These are phyloP conservation scores for Drosophila quinaria DNA, from an alignment of 2,888 invertebrate species.

Conservation along the genomic window DNA sequence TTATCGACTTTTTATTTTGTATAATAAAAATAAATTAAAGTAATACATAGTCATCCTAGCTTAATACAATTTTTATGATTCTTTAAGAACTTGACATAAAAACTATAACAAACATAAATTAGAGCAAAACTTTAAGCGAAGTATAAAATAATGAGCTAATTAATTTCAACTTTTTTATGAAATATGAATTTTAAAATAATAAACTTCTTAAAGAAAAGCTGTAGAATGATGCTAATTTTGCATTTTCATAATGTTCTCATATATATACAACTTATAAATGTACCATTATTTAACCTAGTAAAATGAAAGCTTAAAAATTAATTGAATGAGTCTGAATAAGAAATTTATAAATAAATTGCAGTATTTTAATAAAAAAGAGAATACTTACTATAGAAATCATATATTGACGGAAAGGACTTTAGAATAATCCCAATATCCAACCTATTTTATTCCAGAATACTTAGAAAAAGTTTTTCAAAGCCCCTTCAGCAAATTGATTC, in stretches of 20 bases:
- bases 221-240: neutral
- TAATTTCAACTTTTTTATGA: neutral
- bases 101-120: too few relatives aligned
- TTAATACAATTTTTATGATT: too few relatives aligned
- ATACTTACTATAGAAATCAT: neutral
- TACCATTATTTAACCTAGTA: too few relatives aligned
- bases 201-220: neutral
- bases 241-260: neutral
- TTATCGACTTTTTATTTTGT: neutral
- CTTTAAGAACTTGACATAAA: too few relatives aligned
- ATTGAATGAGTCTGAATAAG: neutral
- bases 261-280: too few relatives aligned
- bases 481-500: neutral
- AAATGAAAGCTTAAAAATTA: too few relatives aligned
- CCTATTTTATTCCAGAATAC: neutral
- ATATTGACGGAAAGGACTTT: neutral
- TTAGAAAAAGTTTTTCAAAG: neutral
- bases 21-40: too few relatives aligned
- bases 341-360: neutral
- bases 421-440: neutral
- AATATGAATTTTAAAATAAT: neutral
- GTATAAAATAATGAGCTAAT: neutral
- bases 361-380: neutral
- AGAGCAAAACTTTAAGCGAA: too few relatives aligned
- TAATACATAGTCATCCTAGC: too few relatives aligned